Conservation (phyloP, 1,140 invertebrate species). For the Oncopodura yosiiana region DNA sequence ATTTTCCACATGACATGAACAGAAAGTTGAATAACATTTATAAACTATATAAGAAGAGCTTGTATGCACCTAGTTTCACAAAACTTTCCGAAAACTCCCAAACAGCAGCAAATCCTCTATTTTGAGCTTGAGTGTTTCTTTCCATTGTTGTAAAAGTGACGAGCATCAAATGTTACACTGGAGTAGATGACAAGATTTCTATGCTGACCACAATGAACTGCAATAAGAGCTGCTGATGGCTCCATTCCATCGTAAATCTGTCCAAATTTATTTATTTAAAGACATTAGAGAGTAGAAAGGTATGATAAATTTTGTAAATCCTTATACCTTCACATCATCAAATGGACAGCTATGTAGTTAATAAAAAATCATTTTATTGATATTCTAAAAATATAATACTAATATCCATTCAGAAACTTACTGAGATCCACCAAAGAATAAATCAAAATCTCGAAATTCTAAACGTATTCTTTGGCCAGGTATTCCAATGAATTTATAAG, state of each 20-base stretch:
- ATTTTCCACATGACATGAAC: too few species aligned
- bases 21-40: too few species aligned
- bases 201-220: slow-evolving; percentile 95
- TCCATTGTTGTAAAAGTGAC: slow-evolving; percentile 81
- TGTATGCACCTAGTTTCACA: slow-evolving; percentile 92
- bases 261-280: too few species aligned
- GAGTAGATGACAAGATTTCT: slow-evolving; percentile 84
- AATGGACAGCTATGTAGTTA: slow-evolving; percentile 77
- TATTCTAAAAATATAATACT: neutral
- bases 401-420: slow-evolving; percentile 50
- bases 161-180: slow-evolving; percentile 73
- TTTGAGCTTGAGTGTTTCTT: slow-evolving; percentile 80
- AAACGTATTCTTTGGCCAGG: slow-evolving; percentile 82
- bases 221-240: slow-evolving; percentile 75
- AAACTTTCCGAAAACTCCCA: slow-evolving; percentile 94
- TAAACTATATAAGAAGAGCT: slow-evolving; percentile 12
- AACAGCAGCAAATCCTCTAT: slow-evolving; percentile 88
- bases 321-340: slow-evolving; percentile 93
- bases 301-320: too few species aligned
- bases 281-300: too few species aligned
- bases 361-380: neutral
- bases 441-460: slow-evolving; percentile 95
- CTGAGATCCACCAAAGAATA: slow-evolving; percentile 98
- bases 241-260: slow-evolving; percentile 88
- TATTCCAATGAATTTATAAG: slow-evolving; percentile 86